phyloP scores from a whole-genome alignment of 2,797 vertebrate species.

The Sebastes kiyomatsui region DNA sequence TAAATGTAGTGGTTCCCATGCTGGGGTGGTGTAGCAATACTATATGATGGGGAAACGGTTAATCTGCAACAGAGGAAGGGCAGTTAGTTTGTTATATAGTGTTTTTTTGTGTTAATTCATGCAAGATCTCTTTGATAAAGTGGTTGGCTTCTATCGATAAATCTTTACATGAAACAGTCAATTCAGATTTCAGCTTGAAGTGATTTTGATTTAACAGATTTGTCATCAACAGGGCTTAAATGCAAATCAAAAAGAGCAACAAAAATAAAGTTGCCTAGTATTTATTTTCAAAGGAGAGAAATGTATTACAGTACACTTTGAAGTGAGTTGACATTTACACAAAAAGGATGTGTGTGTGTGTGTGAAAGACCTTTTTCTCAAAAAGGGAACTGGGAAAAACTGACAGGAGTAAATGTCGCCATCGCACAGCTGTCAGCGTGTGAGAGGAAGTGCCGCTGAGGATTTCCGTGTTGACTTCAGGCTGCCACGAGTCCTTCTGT shows the following conservation, averaged over 20 bases:
- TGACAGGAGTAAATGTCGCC: not conserved
- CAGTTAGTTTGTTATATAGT: not conserved
- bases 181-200: not conserved
- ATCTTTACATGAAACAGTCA: not conserved
- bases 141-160: not conserved
- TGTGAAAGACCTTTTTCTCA: not conserved
- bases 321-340: not conserved
- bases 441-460: not conserved
- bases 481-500: slow-evolving; percentile 9
- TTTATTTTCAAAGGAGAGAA: not conserved
- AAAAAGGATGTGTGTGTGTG: not conserved
- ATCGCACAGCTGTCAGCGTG: not conserved
- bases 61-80: not conserved
- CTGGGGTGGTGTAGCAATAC: not conserved
- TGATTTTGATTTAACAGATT: not conserved
- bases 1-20: not conserved
- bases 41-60: not conserved
- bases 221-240: not conserved
- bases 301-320: not conserved
- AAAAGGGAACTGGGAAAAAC: not conserved
- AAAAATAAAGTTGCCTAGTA: not conserved
- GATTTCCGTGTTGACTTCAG: slow-evolving; percentile 15
- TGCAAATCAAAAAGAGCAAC: not conserved
- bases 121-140: not conserved
- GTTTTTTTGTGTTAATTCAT: not conserved